Percentiles rank a stretch among this genome's conserved stretches.
Conservation (phyloP, 2,113 vertebrate species). For the Jacana jacana region DNA sequence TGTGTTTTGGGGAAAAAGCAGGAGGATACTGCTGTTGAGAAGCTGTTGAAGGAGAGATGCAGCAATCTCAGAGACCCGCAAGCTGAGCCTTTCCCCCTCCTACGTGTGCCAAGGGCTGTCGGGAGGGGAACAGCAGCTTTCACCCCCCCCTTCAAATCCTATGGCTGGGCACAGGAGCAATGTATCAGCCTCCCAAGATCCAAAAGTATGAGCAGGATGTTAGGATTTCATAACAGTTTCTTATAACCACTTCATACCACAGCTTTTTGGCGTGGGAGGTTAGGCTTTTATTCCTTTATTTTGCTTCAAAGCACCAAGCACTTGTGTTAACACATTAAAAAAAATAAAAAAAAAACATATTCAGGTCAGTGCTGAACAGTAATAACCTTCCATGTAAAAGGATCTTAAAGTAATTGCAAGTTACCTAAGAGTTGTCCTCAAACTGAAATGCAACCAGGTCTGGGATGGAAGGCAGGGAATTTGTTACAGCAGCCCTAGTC, state of each 20-base stretch:
- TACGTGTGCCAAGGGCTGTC: rapidly evolving
- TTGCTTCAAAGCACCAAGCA: not conserved
- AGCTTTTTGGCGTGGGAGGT: not conserved
- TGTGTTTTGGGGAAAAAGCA: not conserved
- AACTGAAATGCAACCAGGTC: not conserved
- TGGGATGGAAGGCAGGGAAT: not conserved
- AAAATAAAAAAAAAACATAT: not conserved
- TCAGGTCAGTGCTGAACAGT: not conserved
- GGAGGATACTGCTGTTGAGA: not conserved
- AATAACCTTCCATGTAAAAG: not conserved
- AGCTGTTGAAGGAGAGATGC: not conserved
- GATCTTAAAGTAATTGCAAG: not conserved
- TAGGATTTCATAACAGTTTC: not conserved
- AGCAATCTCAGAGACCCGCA: not conserved
- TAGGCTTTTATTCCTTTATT: not conserved
- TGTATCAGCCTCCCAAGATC: not conserved
- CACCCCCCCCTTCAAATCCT: not conserved
- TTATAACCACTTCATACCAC: not conserved
- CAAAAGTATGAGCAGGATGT: not conserved
- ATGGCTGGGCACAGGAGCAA: not conserved
- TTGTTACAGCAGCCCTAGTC: not conserved
- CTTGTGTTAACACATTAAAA: not conserved
- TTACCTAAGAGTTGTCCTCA: not conserved
- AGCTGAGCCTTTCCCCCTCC: not conserved
- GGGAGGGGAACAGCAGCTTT: not conserved